Percentiles rank a stretch among this genome's conserved stretches.
Conservation (phyloP, 2,888 invertebrate species). For the Tetrapedia diversipes region DNA sequence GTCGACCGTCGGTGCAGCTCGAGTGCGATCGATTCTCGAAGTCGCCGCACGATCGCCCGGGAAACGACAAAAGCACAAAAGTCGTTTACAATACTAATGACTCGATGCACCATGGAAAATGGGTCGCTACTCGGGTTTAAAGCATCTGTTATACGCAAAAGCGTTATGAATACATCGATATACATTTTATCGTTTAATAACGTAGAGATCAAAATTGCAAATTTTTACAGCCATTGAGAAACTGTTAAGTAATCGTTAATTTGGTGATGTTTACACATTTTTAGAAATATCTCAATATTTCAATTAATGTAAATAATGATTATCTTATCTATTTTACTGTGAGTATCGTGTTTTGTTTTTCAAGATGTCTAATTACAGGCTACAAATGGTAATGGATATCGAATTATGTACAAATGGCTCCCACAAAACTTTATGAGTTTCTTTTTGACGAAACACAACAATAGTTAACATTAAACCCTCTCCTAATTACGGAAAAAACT, state of each 20-base stretch:
- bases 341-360: no score
- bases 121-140: background rate
- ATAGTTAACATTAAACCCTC: background rate
- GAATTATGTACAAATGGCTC: no score
- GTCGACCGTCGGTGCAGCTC: constrained; percentile 25
- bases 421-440: background rate
- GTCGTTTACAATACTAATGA: constrained; percentile 24
- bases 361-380: no score
- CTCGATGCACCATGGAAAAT: background rate
- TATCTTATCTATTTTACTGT: no score
- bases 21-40: constrained; percentile 60
- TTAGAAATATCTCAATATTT: background rate
- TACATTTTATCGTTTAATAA: no score
- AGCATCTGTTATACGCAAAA: background rate
- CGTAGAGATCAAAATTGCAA: no score
- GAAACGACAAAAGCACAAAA: constrained; percentile 46
- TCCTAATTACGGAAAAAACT: background rate
- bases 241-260: no score
- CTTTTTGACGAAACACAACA: background rate
- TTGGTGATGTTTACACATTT: background rate
- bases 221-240: no score
- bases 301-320: background rate
- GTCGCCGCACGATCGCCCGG: constrained; percentile 38
- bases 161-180: background rate
- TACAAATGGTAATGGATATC: no score